Percentiles rank a stretch among this genome's conserved stretches.
phyloP scores from a whole-genome alignment of 64 coral and sea anemone genomes.

The Pocillopora verrucosa region DNA sequence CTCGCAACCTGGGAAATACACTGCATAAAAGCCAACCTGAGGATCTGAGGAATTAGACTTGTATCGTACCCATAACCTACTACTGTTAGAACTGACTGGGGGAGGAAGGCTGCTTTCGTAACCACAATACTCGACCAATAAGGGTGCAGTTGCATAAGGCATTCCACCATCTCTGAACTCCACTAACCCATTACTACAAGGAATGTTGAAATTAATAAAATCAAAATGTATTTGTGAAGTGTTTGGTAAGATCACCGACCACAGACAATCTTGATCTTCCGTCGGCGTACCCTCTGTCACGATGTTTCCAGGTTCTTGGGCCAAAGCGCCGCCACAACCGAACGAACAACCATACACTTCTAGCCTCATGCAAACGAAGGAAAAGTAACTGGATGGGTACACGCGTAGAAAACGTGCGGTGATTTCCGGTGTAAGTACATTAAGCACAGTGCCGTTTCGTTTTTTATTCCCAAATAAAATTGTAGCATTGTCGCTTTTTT shows the following conservation, averaged over 20 bases:
- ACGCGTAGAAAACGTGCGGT: conserved; percentile 68
- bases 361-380: conserved; percentile 75
- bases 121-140: conserved; percentile 63
- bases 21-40: conserved; percentile 63
- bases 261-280: conserved; percentile 73
- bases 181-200: conserved; percentile 63
- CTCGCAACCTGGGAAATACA: conserved; percentile 77
- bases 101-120: conserved; percentile 51
- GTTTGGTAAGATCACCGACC: conserved; percentile 73
- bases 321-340: conserved; percentile 65
- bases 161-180: conserved; percentile 62
- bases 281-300: conserved; percentile 50
- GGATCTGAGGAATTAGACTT: conserved; percentile 83
- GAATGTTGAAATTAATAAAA: conserved; percentile 81
- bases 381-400: conserved; percentile 49
- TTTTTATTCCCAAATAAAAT: conserved; percentile 58
- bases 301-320: conserved; percentile 59
- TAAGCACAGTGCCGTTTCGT: conserved; percentile 66
- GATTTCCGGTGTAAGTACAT: conserved; percentile 65
- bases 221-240: conserved; percentile 73
- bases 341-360: conserved; percentile 86
- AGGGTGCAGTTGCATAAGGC: conserved; percentile 49
- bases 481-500: conserved; percentile 47
- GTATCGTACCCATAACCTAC: conserved; percentile 74
- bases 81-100: conserved; percentile 36